These are phyloP conservation scores for Polypedilum pembai DNA, from an alignment of 1,140 invertebrate species.

Conservation along the genomic window DNA sequence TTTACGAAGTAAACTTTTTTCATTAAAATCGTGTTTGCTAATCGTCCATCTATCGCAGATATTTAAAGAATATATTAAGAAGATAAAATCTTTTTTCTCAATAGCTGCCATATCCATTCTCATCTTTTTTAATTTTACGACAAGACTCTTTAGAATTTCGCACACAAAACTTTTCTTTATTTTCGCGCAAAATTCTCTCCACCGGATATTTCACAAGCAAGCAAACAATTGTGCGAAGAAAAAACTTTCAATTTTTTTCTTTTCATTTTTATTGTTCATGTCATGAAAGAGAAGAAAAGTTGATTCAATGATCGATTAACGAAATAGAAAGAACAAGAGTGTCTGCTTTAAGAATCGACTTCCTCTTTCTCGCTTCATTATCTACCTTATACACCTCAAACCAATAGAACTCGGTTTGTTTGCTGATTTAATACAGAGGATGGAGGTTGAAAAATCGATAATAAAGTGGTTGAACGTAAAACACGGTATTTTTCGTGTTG, in stretches of 20 bases:
- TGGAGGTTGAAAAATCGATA: background rate
- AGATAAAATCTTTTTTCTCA: background rate
- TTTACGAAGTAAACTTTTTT: background rate
- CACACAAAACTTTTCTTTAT: background rate
- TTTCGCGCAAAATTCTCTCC: background rate
- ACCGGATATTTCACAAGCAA: background rate
- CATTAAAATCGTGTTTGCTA: background rate
- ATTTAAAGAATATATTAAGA: background rate
- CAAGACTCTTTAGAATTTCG: background rate
- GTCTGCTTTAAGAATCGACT: background rate
- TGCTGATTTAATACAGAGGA: background rate
- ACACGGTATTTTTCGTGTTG: background rate
- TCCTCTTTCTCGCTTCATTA: background rate
- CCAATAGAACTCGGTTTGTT: background rate
- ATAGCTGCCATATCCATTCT: background rate
- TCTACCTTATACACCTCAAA: background rate
- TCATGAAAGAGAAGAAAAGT: background rate
- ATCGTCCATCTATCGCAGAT: slow-evolving; percentile 16
- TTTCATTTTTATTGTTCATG: background rate
- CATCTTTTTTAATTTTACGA: background rate
- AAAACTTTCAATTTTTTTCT: background rate
- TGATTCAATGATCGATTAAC: background rate
- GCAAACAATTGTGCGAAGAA: background rate
- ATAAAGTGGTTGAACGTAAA: background rate
- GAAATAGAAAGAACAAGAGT: background rate